Conservation (phyloP, 2,797 vertebrate species). For the Pseudocheirus occidentalis region DNA sequence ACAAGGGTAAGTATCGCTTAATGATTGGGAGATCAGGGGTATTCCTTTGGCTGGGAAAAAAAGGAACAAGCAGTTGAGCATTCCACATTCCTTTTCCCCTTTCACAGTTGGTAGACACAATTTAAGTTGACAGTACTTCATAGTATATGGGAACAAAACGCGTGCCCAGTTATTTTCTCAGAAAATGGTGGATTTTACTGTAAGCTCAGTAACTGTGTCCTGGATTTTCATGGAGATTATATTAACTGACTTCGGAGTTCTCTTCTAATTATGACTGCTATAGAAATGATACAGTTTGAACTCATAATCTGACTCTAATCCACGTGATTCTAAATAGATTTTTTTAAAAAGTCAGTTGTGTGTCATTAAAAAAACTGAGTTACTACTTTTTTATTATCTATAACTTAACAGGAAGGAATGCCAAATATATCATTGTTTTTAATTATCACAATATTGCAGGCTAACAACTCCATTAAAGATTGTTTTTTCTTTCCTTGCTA, state of each 20-base stretch:
- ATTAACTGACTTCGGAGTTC: not conserved
- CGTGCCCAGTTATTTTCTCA: not conserved
- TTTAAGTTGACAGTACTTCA: not conserved
- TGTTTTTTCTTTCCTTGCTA: constrained; percentile 15
- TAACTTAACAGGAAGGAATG: constrained; percentile 38
- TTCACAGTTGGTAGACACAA: not conserved
- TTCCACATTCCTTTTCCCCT: not conserved
- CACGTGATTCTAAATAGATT: not conserved
- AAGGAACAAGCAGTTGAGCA: not conserved
- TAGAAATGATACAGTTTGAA: constrained; percentile 7
- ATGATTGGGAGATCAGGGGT: not conserved
- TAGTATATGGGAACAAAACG: constrained; percentile 16
- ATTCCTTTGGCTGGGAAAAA: not conserved
- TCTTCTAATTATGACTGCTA: not conserved
- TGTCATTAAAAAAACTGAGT: not conserved
- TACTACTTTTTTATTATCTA: constrained; percentile 46
- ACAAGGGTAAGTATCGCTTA: constrained; percentile 89
- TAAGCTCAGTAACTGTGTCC: not conserved
- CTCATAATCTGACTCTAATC: constrained; percentile 28
- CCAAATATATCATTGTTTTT: constrained; percentile 6
- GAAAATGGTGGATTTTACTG: not conserved
- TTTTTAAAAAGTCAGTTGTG: not conserved
- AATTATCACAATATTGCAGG: not conserved
- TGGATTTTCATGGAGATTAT: not conserved
- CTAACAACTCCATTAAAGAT: not conserved